A percentile compares a stretch with the other conserved stretches of the same genome.
Conservation (phyloP, 2,888 invertebrate species). For the Chloroclystis v-ata region DNA sequence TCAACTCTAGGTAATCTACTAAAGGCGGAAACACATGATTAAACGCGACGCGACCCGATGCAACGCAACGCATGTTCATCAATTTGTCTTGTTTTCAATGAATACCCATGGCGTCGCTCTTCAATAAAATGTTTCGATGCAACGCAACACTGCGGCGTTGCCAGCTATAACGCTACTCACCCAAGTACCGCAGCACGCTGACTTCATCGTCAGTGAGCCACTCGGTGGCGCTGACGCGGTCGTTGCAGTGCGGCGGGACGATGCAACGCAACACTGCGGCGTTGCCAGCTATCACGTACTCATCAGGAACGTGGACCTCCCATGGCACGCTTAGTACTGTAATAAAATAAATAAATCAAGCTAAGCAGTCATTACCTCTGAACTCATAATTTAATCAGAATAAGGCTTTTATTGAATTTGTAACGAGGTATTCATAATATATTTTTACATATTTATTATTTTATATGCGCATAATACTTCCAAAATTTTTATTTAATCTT, state of each 20-base stretch:
- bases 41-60: too few species aligned
- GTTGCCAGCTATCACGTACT: constrained; percentile 94
- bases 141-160: constrained; percentile 81
- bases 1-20: too few species aligned
- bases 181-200: constrained; percentile 79
- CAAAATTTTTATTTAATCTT: too few species aligned
- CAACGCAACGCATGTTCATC: too few species aligned
- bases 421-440: not conserved
- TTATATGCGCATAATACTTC: too few species aligned
- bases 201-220: constrained; percentile 92
- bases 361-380: not conserved
- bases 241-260: constrained; percentile 91
- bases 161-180: constrained; percentile 81
- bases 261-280: constrained; percentile 93
- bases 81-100: too few species aligned
- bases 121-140: too few species aligned
- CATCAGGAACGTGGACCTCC: constrained; percentile 93
- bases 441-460: too few species aligned
- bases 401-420: not conserved
- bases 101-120: too few species aligned
- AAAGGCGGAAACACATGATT: too few species aligned
- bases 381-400: constrained; percentile 3
- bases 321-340: constrained; percentile 90
- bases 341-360: constrained; percentile 4
- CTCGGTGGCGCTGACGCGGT: constrained; percentile 91